These are phyloP conservation scores for Lamprologus lemairii DNA, from an alignment of 2,113 vertebrate genomes.

Conservation along the genomic window DNA sequence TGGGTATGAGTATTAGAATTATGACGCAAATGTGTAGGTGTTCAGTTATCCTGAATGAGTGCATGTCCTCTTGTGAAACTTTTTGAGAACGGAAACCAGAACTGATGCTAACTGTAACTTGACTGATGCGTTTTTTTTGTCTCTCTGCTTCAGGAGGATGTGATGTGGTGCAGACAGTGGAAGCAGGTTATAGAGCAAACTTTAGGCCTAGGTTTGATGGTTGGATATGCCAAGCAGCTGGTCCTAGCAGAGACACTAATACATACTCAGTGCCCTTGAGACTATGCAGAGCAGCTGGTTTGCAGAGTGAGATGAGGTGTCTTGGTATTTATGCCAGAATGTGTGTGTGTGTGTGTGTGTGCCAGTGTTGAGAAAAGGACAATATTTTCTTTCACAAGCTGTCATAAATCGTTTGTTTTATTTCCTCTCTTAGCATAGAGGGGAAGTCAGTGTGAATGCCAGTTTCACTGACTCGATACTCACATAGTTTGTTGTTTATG, in stretches of 20 bases:
- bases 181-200: not conserved
- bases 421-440: not conserved
- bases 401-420: not conserved
- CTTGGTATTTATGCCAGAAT: not conserved
- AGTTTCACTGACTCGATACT: not conserved
- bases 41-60: not conserved
- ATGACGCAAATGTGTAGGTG: constrained; percentile 32
- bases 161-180: not conserved
- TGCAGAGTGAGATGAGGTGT: not conserved
- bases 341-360: not conserved
- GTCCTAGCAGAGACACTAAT: constrained; percentile 9
- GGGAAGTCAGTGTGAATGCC: constrained; percentile 13
- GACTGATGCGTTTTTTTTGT: not conserved
- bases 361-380: not conserved
- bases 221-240: constrained; percentile 5
- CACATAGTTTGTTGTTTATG: constrained; percentile 26
- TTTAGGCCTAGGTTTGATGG: not conserved
- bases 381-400: not conserved
- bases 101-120: not conserved
- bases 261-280: not conserved
- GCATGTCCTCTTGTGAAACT: not conserved
- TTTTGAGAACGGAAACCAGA: not conserved
- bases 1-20: constrained; percentile 23
- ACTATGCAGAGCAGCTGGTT: not conserved
- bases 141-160: not conserved